A percentile compares a stretch with the other conserved stretches of the same genome.
Evolutionary conservation across 2,113 vertebrate species (phyloP).

Genomic region (Cromileptes altivelis): DNA sequence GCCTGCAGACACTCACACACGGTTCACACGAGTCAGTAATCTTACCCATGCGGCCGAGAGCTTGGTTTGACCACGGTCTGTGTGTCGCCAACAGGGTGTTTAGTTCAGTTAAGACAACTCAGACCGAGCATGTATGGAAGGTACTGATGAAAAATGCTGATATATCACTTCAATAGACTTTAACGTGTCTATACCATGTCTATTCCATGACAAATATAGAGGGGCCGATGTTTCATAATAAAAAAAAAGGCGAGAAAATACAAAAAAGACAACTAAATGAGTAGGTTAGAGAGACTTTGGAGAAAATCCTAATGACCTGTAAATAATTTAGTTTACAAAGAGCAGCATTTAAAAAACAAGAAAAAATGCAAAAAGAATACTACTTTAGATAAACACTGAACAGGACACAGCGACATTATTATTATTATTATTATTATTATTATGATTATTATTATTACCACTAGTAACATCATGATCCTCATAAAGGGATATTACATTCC

Average conservation of each 20-base stretch:
- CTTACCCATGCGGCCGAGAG: slow-evolving; percentile 55
- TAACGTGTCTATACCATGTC: slow-evolving; percentile 76
- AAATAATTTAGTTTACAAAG: slow-evolving; percentile 86
- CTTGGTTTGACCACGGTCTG: slow-evolving; percentile 68
- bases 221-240: slow-evolving; percentile 78
- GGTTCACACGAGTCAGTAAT: slow-evolving; percentile 60
- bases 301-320: slow-evolving; percentile 81
- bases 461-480: slow-evolving; percentile 75
- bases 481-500: slow-evolving; percentile 82
- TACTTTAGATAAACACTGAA: slow-evolving; percentile 86
- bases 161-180: slow-evolving; percentile 78
- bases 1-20: slow-evolving; percentile 62
- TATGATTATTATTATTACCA: slow-evolving; percentile 72
- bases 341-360: slow-evolving; percentile 83
- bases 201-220: slow-evolving; percentile 79
- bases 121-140: slow-evolving; percentile 57
- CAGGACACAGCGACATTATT: slow-evolving; percentile 78
- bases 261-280: slow-evolving; percentile 76
- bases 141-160: slow-evolving; percentile 71
- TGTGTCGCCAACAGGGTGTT: slow-evolving; percentile 76
- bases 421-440: slow-evolving; percentile 73
- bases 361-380: slow-evolving; percentile 84
- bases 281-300: slow-evolving; percentile 81
- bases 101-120: slow-evolving; percentile 64
- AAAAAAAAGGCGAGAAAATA: slow-evolving; percentile 70